These are phyloP conservation scores for Salarias fasciatus DNA, from an alignment of 2,797 vertebrate species.

Conservation along the genomic window DNA sequence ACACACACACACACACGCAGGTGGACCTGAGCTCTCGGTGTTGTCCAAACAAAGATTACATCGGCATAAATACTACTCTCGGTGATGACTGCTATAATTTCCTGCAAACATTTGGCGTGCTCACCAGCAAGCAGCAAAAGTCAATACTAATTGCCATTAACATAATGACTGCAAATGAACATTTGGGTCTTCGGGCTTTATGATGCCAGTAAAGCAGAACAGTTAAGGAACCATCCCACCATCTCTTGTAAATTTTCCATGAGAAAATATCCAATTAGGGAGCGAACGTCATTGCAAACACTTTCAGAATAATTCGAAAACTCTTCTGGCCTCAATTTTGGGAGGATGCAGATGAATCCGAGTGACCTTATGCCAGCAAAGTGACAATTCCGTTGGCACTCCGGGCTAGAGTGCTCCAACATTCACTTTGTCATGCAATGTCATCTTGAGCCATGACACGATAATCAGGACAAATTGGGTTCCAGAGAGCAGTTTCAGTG, in stretches of 20 bases:
- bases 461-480: conserved; percentile 49
- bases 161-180: conserved; percentile 73
- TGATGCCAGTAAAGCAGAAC: conserved; percentile 60
- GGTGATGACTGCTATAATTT: conserved; percentile 51
- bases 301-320: conserved; percentile 37
- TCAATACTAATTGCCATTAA: conserved; percentile 74
- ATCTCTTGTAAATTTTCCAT: conserved; percentile 33
- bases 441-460: conserved; percentile 40
- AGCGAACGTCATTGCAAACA: conserved; percentile 24
- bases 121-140: conserved; percentile 57
- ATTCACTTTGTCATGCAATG: conserved; percentile 49
- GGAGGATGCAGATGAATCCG: conserved; percentile 29
- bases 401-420: conserved; percentile 26
- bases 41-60: conserved; percentile 33
- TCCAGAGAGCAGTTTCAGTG: conserved; percentile 29
- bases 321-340: conserved; percentile 16
- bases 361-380: conserved; percentile 41
- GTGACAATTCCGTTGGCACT: conserved; percentile 38
- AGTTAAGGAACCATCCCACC: conserved; percentile 45
- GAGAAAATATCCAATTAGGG: conserved; percentile 51
- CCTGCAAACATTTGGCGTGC: conserved; percentile 57
- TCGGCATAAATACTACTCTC: conserved; percentile 57
- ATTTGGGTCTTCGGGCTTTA: conserved; percentile 59
- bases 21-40: conserved; percentile 14
- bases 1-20: conserved; percentile 15